phyloP scores from a whole-genome alignment of 2,888 invertebrate species.

The Escarpia spicata region DNA sequence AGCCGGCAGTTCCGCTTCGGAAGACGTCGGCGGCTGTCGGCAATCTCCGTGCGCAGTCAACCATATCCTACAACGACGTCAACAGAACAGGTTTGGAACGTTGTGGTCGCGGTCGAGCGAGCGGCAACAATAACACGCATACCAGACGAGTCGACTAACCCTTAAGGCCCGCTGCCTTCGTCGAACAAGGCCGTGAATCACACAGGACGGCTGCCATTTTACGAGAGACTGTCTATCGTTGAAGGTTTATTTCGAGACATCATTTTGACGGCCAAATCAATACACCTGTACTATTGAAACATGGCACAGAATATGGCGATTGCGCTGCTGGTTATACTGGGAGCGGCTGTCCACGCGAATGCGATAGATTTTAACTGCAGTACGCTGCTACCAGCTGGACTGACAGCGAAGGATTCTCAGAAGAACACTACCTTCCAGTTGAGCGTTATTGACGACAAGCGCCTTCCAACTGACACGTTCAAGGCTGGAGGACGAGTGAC shows the following conservation, averaged over 20 bases:
- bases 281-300: neutral
- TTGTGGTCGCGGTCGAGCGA: neutral
- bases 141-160: neutral
- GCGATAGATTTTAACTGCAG: neutral
- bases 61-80: neutral
- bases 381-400: neutral
- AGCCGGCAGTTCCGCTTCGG: neutral
- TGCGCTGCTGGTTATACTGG: neutral
- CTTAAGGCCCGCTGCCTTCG: neutral
- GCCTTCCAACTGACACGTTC: neutral
- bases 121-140: neutral
- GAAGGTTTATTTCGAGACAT: neutral
- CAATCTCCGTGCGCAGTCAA: neutral
- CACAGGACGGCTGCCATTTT: neutral
- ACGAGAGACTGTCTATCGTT: neutral
- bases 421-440: neutral
- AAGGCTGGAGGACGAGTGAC: neutral
- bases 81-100: neutral
- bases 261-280: neutral
- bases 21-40: neutral
- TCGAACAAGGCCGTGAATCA: neutral
- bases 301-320: neutral
- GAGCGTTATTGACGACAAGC: neutral
- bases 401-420: neutral
- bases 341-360: neutral